These are phyloP conservation scores for Tylochromis polylepis DNA, from an alignment of 2,113 vertebrate species.

Conservation along the genomic window DNA sequence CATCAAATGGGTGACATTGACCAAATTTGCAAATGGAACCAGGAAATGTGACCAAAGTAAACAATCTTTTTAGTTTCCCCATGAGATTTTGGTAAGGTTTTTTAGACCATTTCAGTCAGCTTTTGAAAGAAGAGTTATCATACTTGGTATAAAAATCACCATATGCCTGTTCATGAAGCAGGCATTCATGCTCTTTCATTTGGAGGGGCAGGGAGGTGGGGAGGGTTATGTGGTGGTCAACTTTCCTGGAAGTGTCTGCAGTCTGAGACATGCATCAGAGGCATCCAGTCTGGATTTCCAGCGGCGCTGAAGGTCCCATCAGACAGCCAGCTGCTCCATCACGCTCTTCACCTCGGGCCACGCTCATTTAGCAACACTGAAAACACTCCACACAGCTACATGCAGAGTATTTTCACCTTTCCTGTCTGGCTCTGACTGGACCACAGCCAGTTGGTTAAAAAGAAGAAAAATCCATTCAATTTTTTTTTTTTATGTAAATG, in stretches of 20 bases:
- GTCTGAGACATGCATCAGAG: conserved; percentile 36
- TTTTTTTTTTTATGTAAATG: neutral
- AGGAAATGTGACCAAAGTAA: neutral
- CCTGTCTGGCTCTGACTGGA: neutral
- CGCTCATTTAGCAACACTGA: conserved; percentile 42
- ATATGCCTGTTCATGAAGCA: conserved; percentile 1
- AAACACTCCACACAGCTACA: conserved; percentile 21
- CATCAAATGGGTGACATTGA: neutral
- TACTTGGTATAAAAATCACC: neutral
- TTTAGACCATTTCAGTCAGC: neutral
- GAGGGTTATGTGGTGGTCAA: neutral
- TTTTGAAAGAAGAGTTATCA: neutral
- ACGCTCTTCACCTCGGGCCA: conserved; percentile 41
- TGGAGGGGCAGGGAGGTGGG: neutral
- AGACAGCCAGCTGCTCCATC: conserved; percentile 64
- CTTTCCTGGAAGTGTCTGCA: conserved; percentile 47
- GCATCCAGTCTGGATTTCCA: conserved; percentile 48
- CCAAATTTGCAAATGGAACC: neutral
- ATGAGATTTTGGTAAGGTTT: fast-evolving
- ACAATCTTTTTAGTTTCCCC: neutral
- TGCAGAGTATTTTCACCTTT: conserved; percentile 31
- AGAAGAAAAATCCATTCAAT: neutral
- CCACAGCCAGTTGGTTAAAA: neutral
- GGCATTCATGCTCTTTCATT: neutral
- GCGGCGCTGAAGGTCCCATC: conserved; percentile 36